Evolutionary conservation across 2,113 vertebrate genomes (phyloP).

Genomic region (Macaca nemestrina): DNA sequence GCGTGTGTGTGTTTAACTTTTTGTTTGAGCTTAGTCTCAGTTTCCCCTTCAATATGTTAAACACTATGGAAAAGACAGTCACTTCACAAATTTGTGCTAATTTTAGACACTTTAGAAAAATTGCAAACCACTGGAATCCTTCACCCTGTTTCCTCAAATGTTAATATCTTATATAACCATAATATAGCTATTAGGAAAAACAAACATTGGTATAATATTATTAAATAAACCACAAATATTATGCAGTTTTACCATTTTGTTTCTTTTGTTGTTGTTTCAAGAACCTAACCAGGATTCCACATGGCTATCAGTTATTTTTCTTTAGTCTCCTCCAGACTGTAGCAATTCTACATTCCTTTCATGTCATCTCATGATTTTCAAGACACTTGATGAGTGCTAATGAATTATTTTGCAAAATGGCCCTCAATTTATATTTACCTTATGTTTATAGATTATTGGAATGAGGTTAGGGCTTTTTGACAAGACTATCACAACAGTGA

Average conservation of each 20-base stretch:
- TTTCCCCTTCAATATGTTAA: too few species aligned
- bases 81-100: not conserved
- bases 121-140: not conserved
- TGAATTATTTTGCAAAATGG: not conserved
- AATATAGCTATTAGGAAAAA: not conserved
- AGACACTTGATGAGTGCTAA: not conserved
- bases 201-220: not conserved
- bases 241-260: not conserved
- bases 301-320: not conserved
- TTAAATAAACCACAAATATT: not conserved
- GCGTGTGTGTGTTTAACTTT: too few species aligned
- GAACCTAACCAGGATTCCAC: not conserved
- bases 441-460: not conserved
- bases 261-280: not conserved
- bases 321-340: not conserved
- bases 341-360: not conserved
- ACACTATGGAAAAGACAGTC: too few species aligned
- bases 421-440: not conserved
- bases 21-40: too few species aligned
- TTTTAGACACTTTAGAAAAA: not conserved
- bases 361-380: not conserved
- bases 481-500: not conserved
- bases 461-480: not conserved
- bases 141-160: not conserved
- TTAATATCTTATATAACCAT: not conserved